phyloP scores from a whole-genome alignment of 2,797 vertebrate genomes.

The Lacerta bilineata region DNA sequence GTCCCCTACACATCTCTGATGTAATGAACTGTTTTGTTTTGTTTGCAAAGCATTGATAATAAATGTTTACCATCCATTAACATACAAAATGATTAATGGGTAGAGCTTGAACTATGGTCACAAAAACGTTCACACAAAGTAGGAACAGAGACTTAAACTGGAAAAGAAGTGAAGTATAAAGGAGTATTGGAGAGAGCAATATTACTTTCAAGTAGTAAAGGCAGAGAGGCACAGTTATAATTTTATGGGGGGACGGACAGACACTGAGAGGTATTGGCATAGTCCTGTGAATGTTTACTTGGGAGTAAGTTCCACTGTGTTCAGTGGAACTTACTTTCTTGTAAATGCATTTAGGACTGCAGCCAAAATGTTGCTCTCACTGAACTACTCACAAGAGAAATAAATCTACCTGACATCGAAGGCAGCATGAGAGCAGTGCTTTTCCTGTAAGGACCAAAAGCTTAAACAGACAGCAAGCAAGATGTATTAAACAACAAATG shows the following conservation, averaged over 20 bases:
- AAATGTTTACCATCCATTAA: conserved; percentile 28
- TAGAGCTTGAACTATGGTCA: conserved; percentile 11
- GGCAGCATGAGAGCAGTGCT: background rate
- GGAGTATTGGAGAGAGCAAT: conserved; percentile 32
- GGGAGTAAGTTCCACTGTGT: background rate
- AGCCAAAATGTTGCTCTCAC: conserved; percentile 36
- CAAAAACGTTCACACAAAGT: conserved; percentile 7
- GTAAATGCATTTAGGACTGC: background rate
- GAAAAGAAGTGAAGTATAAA: conserved; percentile 3
- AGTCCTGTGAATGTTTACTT: background rate
- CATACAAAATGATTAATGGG: conserved; percentile 16
- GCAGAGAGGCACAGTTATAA: too few species aligned
- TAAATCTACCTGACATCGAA: conserved; percentile 5
- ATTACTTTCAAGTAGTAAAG: conserved; percentile 27
- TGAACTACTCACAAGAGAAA: conserved; percentile 5
- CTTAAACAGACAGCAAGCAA: background rate
- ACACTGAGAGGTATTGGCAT: conserved; percentile 39
- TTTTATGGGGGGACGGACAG: background rate
- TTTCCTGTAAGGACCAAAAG: background rate
- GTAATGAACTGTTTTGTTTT: conserved; percentile 12
- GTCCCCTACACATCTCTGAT: background rate
- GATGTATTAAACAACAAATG: background rate
- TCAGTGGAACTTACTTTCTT: background rate
- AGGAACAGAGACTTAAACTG: background rate
- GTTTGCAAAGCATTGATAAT: background rate